Base-by-base conservation (phyloP, 1,140 invertebrate genomes). In the Amyelois transitella region DNA sequence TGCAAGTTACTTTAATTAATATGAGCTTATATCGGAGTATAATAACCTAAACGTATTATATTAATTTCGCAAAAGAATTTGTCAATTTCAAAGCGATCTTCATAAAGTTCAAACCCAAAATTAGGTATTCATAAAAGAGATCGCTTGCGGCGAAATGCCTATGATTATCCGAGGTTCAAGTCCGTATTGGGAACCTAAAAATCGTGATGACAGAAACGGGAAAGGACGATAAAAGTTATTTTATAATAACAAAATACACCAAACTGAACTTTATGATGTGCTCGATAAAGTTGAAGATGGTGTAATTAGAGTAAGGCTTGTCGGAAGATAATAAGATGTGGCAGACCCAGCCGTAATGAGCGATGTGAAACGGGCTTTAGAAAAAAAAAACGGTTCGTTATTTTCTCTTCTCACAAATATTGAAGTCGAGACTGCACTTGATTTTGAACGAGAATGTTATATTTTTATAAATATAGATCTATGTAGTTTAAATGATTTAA, bases 121-220 rank as follows among this genome's bases (percentile, higher is more conserved):
- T 81, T 80, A 79, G 61, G 65, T 66, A 75, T 81, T 75, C 76
- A 76, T 77, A 81, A 82, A 82, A 74, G 65, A 77, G 72, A 83
- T 77, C 71, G 68, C 75, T 62, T 54, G 65, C 61, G 62, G 68
- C 71, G 54, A 58, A 77, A 83, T 77, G 62, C 67, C 77, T 81
- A 83, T 86, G 75, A 86, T 86, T 81, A 82, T 77, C 76, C 69
- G 57, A 66, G 67, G 66, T 66, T 51, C 56, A 49, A 64, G 44
- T 60, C 66, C 71, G 61, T 76, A 72, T 77, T 69, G 60, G 69
- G 70, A 81, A 57, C 64, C 66, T 71, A 69, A 77, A 77, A 70
- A 64, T 71, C 65, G 64, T 72, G 68, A 72, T 72, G 65, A 77
- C 72, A 72, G 71, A 71, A 69, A 67, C 58, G 60, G 61, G 63